Evolutionary conservation across 1,140 invertebrate genomes (phyloP).

Genomic region (Trachymyrmex septentrionalis): DNA sequence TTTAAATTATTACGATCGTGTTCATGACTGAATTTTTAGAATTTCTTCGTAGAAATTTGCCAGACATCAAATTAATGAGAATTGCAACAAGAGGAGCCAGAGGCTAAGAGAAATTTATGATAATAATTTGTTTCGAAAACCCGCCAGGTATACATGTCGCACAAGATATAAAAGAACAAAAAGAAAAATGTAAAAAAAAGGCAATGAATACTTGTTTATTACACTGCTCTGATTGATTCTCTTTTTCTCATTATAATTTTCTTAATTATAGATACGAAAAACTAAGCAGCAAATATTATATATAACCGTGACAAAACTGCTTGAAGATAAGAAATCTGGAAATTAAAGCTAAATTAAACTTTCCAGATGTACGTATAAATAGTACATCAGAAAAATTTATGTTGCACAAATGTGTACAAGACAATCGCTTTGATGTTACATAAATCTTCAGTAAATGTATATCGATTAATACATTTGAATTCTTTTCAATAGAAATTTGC

Average conservation of each 20-base stretch:
- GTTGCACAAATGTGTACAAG: neutral
- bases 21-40: conserved; percentile 19
- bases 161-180: neutral
- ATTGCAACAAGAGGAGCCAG: neutral
- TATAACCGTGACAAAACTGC: neutral
- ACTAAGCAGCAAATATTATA: conserved; percentile 10
- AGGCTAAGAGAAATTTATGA: conserved; percentile 9
- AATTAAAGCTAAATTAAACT: conserved; percentile 22
- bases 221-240: neutral
- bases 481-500: neutral
- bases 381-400: neutral
- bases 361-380: neutral
- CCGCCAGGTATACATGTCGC: neutral
- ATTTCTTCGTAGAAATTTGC: neutral
- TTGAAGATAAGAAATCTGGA: neutral
- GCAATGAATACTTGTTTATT: neutral
- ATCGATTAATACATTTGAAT: neutral
- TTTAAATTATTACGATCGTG: conserved; percentile 15
- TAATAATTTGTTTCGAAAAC: conserved; percentile 21
- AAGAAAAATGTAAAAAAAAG: neutral
- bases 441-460: neutral
- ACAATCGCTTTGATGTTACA: neutral
- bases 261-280: neutral
- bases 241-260: neutral
- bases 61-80: conserved; percentile 29